These are phyloP conservation scores for Gymnocephalus cernua DNA, from an alignment of 2,113 vertebrate species.

Conservation along the genomic window DNA sequence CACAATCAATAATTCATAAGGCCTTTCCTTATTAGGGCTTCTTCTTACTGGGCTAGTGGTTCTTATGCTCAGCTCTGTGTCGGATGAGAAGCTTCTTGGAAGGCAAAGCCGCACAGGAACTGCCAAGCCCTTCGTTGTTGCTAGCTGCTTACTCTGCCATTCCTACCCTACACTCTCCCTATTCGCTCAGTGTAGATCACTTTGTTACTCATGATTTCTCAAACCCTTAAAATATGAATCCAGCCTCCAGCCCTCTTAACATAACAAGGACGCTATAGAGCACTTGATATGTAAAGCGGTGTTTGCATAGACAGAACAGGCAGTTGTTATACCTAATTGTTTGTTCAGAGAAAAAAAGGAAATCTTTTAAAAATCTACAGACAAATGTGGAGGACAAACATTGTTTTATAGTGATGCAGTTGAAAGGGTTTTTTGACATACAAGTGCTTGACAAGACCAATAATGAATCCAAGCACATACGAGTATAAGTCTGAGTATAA, in stretches of 20 bases:
- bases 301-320: constrained; percentile 52
- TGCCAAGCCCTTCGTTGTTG: constrained; percentile 53
- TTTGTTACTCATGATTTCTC: constrained; percentile 77
- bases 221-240: constrained; percentile 62
- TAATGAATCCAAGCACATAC: constrained; percentile 25
- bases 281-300: constrained; percentile 55
- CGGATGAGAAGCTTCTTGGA: constrained; percentile 78
- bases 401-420: constrained; percentile 6
- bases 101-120: constrained; percentile 70
- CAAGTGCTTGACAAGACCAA: constrained; percentile 8
- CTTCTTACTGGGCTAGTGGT: constrained; percentile 75
- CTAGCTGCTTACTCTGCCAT: constrained; percentile 53
- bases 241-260: constrained; percentile 57
- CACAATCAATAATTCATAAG: constrained; percentile 86
- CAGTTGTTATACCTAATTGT: constrained; percentile 29
- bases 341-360: not conserved
- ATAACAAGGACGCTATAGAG: constrained; percentile 60
- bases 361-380: constrained; percentile 16
- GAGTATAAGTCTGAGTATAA: constrained; percentile 13
- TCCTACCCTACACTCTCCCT: constrained; percentile 45
- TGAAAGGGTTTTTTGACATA: not conserved
- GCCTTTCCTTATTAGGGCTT: constrained; percentile 84
- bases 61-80: constrained; percentile 77
- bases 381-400: not conserved
- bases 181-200: constrained; percentile 41